Conservation (phyloP, 37 sponge, comb jelly and placozoan species). For the Theonella swinhoei region DNA sequence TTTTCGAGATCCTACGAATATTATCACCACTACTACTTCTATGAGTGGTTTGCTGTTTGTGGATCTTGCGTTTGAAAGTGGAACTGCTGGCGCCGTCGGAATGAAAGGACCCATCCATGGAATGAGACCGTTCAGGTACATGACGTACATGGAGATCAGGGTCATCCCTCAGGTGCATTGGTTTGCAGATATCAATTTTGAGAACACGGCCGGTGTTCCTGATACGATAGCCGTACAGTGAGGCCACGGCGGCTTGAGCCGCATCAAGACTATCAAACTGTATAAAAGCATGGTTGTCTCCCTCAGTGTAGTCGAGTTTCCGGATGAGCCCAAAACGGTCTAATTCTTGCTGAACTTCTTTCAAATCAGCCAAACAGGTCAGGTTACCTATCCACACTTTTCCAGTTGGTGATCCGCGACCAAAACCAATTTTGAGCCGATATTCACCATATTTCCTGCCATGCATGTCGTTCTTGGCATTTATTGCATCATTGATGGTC, state of each 20-base stretch:
- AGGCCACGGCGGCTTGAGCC: slow-evolving; percentile 63
- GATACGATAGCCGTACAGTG: slow-evolving; percentile 46
- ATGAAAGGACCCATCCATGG: neutral
- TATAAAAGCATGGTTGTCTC: slow-evolving; percentile 75
- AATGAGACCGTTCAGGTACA: neutral
- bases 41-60: neutral
- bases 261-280: slow-evolving; percentile 81
- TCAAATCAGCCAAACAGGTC: slow-evolving; percentile 39
- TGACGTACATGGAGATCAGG: neutral
- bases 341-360: slow-evolving; percentile 81
- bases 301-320: slow-evolving; percentile 73
- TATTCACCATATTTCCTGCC: slow-evolving; percentile 75
- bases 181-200: slow-evolving; percentile 60
- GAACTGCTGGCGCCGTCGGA: neutral
- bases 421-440: slow-evolving; percentile 88
- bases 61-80: neutral
- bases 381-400: slow-evolving; percentile 87
- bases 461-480: slow-evolving; percentile 92
- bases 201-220: slow-evolving; percentile 37
- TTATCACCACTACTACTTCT: neutral
- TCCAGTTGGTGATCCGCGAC: slow-evolving; percentile 73
- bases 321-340: slow-evolving; percentile 92
- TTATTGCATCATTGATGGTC: slow-evolving; percentile 87
- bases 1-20: neutral
- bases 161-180: slow-evolving; percentile 1